Evolutionary conservation across 2,888 invertebrate species (phyloP).

Genomic region (Tenthredo scrophulariae): DNA sequence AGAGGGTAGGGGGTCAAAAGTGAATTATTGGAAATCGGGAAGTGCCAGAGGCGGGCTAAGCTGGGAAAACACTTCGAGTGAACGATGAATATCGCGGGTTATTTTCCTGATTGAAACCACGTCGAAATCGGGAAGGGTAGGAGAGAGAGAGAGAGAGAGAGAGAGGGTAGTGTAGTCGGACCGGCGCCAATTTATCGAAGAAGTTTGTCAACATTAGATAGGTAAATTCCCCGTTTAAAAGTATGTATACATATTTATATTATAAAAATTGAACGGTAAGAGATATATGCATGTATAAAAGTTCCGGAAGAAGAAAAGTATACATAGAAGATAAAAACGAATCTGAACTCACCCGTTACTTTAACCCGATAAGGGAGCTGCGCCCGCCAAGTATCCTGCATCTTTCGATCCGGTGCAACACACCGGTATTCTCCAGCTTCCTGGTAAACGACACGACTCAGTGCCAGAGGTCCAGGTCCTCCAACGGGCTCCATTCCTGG

Average conservation of each 20-base stretch:
- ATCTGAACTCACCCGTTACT: conserved; percentile 78
- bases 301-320: neutral
- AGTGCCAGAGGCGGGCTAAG: conserved; percentile 53
- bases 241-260: neutral
- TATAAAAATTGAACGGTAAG: neutral
- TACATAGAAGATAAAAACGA: neutral
- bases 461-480: conserved; percentile 83
- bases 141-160: neutral
- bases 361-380: conserved; percentile 78
- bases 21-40: conserved; percentile 64
- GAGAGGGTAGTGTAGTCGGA: neutral
- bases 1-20: conserved; percentile 56
- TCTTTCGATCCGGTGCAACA: conserved; percentile 82
- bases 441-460: conserved; percentile 87
- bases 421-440: conserved; percentile 89
- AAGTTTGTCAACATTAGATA: neutral
- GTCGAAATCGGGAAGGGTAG: conserved; percentile 55
- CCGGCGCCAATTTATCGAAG: conserved; percentile 19
- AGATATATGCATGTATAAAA: neutral
- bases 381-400: conserved; percentile 76
- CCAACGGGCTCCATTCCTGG: conserved; percentile 79
- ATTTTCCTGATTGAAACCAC: conserved; percentile 56
- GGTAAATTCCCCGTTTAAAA: neutral
- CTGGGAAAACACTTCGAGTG: conserved; percentile 62
- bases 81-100: conserved; percentile 26